These are phyloP conservation scores for Anticlea derivata DNA, from an alignment of 2,888 invertebrate species.

Conservation along the genomic window DNA sequence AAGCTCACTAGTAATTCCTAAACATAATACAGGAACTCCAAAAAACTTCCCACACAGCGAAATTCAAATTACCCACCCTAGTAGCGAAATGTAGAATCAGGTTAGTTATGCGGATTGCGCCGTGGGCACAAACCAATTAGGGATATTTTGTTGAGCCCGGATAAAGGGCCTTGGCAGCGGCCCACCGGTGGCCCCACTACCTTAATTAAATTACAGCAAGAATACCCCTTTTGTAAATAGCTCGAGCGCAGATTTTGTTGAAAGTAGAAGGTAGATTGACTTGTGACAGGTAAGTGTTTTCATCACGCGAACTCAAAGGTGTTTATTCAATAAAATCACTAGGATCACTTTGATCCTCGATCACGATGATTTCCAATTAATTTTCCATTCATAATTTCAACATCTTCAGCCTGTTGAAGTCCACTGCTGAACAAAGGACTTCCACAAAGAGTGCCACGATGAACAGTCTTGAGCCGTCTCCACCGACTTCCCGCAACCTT, in stretches of 20 bases:
- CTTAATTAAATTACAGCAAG: slow-evolving; percentile 38
- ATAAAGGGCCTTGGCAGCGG: slow-evolving; percentile 17
- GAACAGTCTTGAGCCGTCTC: no score
- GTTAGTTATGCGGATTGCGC: slow-evolving; percentile 12
- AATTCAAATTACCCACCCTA: background rate
- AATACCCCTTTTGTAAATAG: slow-evolving; percentile 33
- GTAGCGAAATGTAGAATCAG: slow-evolving; percentile 7
- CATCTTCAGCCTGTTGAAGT: no score
- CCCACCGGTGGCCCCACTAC: slow-evolving; percentile 23
- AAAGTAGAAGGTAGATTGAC: slow-evolving; percentile 1
- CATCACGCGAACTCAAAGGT: background rate
- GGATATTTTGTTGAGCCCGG: slow-evolving; percentile 25
- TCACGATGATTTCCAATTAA: no score
- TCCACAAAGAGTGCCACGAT: no score
- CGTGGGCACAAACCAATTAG: slow-evolving; percentile 32
- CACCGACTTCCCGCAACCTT: no score
- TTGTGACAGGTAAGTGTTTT: background rate
- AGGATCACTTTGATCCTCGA: no score
- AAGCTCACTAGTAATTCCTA: no score
- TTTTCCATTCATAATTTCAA: no score
- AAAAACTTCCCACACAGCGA: background rate
- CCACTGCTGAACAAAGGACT: no score
- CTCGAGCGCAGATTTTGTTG: background rate
- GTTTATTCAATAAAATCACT: no score
- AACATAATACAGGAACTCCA: no score